Evolutionary conservation across 2,113 vertebrate genomes (phyloP), one percentile per base, ranked within the genome.

Genomic region (Lepidothrix coronata): DNA sequence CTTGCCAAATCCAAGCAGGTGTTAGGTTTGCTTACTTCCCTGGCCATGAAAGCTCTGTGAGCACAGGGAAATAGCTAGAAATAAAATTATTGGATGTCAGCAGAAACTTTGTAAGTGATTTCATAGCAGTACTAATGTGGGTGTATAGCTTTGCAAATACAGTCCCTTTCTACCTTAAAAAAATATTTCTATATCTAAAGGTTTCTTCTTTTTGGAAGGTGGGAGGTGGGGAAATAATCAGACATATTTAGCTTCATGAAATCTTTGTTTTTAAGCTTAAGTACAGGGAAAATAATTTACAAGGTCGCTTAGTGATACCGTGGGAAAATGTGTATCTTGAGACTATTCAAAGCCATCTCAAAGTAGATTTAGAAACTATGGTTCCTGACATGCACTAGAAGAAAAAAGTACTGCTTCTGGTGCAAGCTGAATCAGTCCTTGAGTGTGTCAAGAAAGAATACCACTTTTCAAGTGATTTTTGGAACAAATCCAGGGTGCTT

Each of bases 401-500:
- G 72, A 54, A 80, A 55, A 58, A 66, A 85, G 13, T 37, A 39
- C 59, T 81, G 86, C 72, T 95, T 81, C 80, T 95, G 86, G 59
- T 95, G 33, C 73, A 87, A 91, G 86, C 80, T 93, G 89, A 95
- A 93, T 95, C 61, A 52, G 93, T 92, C 73, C 95, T 96, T 95
- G 89, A 96, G 83, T 1, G 2, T 95, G 80, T 97, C 86, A 92
- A 61, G 93, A 86, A 97, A 96, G 95, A 97, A 96, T 95, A 97
- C 95, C 89, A 96, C 89, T 97, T 97, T 95, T 95, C 94, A 97
- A 97, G 95, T 96, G 94, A 95, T 87, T 95, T 96, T 95, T 97
- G 96, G 96, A 97, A 63, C 44, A 87, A 89, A 93, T 95, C 96
- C 96, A 97, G 94, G 86, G 96, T 93, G 80, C 96, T 96, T 96